Evolutionary conservation across 2,113 vertebrate species (phyloP), one percentile per base, ranked within the genome.

Genomic region (Eulacestoma nigropectus): DNA sequence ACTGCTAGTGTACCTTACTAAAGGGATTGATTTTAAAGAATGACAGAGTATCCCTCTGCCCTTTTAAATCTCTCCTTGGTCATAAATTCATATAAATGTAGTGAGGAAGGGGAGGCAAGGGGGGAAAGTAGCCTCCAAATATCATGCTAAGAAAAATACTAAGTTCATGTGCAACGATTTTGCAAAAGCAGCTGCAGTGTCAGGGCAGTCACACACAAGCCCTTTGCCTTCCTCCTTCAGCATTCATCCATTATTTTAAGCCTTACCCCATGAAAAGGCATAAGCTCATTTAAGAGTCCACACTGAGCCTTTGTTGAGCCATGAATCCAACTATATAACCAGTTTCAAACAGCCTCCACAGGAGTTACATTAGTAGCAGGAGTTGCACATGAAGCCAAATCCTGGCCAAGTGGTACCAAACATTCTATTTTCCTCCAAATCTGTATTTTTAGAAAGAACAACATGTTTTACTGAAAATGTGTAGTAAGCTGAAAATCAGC

Each of bases 391-490:
- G 22, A 52, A 94, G 75, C 35, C 39, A 29, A 10, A 47, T 87
- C 83, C n/a, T 23, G 10, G 49, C 44, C 79, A 84, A 93, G 84
- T 57, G 68, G 57, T 80, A 67, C 49, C 63, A 89, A 93, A 81
- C 70, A 72, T 60, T 62, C 85, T 90, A 69, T 91, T 90, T 84
- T 67, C 46, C 87, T 83, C 77, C 47, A 67, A 41, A 56, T 23
- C 33, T 41, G 27, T 81, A 76, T 76, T 95, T 96, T 97, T 72
- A 97, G 91, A 75, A 92, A 90, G 50, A 92, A 84, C 16, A 75
- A 42, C 17, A 46, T 3, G 5, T 85, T 85, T 82, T 37, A 50
- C 55, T 89, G 62, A 84, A 91, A 93, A 89, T 19, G 13, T 77
- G 64, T 68, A 73, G 60, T 26, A 60, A 64, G 41, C 7, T 67